Percentiles rank a stretch among this genome's conserved stretches.
Conservation (phyloP, 2,113 vertebrate genomes). For the Chionis minor region DNA sequence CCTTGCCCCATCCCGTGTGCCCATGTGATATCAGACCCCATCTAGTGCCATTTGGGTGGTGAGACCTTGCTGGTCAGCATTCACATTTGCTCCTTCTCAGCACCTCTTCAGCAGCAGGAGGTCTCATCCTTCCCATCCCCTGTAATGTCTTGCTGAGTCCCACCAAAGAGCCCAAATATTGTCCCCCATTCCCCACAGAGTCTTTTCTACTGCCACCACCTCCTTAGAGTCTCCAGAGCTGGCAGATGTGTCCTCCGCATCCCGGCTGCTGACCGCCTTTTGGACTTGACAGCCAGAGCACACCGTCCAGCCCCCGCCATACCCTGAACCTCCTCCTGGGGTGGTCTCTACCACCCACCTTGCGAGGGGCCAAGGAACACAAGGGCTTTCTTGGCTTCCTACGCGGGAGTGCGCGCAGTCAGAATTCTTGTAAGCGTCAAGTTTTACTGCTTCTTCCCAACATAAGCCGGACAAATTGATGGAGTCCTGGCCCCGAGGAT, state of each 20-base stretch:
- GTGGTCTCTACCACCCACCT: background rate
- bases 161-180: background rate
- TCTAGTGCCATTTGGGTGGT: background rate
- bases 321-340: background rate
- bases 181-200: rapidly evolving
- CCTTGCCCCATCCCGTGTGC: background rate
- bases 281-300: background rate
- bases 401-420: rapidly evolving
- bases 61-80: background rate
- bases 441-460: background rate
- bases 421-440: background rate
- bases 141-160: rapidly evolving
- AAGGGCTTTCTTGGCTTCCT: background rate
- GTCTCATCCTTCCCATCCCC: background rate
- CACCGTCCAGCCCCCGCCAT: background rate
- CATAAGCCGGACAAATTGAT: background rate
- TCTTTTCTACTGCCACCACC: background rate
- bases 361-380: rapidly evolving
- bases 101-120: background rate
- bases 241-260: background rate
- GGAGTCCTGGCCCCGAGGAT: background rate
- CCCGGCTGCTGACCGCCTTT: background rate
- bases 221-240: background rate
- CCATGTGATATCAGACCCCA: rapidly evolving
- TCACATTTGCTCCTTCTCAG: background rate